These are phyloP conservation scores for Seriola rivoliana DNA, from an alignment of 2,113 vertebrate species.

Conservation along the genomic window DNA sequence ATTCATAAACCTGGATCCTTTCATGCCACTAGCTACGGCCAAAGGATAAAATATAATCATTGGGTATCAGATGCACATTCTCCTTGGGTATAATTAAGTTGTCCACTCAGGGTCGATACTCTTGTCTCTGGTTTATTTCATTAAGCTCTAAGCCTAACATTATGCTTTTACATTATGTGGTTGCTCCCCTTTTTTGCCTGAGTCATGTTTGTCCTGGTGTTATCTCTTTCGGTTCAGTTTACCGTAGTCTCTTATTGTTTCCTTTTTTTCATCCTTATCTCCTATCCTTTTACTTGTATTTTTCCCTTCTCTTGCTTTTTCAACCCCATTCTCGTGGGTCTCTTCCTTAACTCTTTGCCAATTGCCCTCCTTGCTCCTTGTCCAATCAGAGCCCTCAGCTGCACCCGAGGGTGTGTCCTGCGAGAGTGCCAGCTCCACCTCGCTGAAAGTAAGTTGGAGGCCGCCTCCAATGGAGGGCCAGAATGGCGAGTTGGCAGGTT, in stretches of 20 bases:
- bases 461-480: slow-evolving; percentile 90
- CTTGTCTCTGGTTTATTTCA: slow-evolving; percentile 74
- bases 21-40: slow-evolving; percentile 40
- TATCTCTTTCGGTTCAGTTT: slow-evolving; percentile 66
- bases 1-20: slow-evolving; percentile 70
- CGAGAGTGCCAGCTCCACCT: slow-evolving; percentile 91
- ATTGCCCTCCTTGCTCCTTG: slow-evolving; percentile 68
- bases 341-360: slow-evolving; percentile 64
- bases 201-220: slow-evolving; percentile 57
- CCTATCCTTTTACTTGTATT: slow-evolving; percentile 73
- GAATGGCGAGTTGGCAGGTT: slow-evolving; percentile 92
- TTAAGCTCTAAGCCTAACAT: slow-evolving; percentile 61
- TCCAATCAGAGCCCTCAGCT: slow-evolving; percentile 92
- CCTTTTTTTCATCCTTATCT: slow-evolving; percentile 70
- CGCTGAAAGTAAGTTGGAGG: slow-evolving; percentile 96
- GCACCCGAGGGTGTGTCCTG: slow-evolving; percentile 94
- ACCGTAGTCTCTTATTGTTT: slow-evolving; percentile 69
- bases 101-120: slow-evolving; percentile 77
- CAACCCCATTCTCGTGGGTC: slow-evolving; percentile 47
- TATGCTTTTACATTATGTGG: slow-evolving; percentile 66
- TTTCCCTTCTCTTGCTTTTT: slow-evolving; percentile 86
- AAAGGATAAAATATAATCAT: slow-evolving; percentile 61
- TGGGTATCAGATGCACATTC: slow-evolving; percentile 71
- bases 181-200: slow-evolving; percentile 25
- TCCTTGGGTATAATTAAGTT: slow-evolving; percentile 80